Evolutionary conservation across 2,888 invertebrate genomes (phyloP).

Genomic region (Lapara coniferarum): DNA sequence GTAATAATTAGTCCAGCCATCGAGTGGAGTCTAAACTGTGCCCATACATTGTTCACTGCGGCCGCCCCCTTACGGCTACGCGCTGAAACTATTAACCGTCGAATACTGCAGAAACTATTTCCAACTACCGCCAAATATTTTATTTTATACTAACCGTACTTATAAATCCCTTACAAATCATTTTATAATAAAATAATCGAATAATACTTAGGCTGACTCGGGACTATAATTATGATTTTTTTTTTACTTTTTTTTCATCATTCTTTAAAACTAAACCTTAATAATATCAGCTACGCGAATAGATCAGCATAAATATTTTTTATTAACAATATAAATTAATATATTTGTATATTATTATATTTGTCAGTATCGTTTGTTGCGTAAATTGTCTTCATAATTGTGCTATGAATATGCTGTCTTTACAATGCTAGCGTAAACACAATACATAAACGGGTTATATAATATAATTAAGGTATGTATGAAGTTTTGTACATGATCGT

Average conservation of each 20-base stretch:
- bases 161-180: constrained; percentile 47
- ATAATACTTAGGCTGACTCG: constrained; percentile 75
- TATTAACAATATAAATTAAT: constrained; percentile 53
- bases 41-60: neutral
- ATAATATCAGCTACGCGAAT: constrained; percentile 68
- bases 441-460: constrained; percentile 27
- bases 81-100: constrained; percentile 16
- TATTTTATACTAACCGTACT: constrained; percentile 45
- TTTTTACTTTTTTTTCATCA: constrained; percentile 45
- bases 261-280: constrained; percentile 69
- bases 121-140: constrained; percentile 44
- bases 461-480: constrained; percentile 26
- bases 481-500: constrained; percentile 28
- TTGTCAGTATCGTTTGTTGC: constrained; percentile 67
- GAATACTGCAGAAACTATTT: constrained; percentile 31
- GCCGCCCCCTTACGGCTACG: constrained; percentile 4
- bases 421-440: constrained; percentile 49
- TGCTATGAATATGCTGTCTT: constrained; percentile 59
- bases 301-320: constrained; percentile 59
- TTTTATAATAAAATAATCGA: constrained; percentile 39
- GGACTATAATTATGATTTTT: constrained; percentile 54
- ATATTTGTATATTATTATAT: constrained; percentile 52
- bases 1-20: neutral
- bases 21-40: neutral
- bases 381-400: constrained; percentile 62